Conservation (phyloP, 2,888 invertebrate species). For the Athalia cordata region DNA sequence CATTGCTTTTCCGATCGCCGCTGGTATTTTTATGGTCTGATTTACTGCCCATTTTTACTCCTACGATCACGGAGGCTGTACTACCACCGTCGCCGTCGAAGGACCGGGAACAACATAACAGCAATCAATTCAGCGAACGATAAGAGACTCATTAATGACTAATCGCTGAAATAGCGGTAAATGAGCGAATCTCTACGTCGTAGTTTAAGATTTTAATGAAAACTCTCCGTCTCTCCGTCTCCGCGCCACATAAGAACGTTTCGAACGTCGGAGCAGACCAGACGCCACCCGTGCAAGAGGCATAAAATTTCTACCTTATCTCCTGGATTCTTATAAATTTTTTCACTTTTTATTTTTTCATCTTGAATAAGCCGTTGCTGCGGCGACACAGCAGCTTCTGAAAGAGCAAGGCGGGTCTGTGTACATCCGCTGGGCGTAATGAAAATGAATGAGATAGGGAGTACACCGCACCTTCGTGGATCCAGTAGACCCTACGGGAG, state of each 20-base stretch:
- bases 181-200: background rate
- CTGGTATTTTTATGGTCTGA: conserved; percentile 22
- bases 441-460: conserved; percentile 60
- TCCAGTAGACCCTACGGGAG: conserved; percentile 10
- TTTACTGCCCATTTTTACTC: conserved; percentile 12
- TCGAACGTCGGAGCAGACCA: conserved; percentile 29
- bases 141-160: conserved; percentile 27
- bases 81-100: background rate
- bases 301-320: conserved; percentile 15
- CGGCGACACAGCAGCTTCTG: too few species aligned
- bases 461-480: conserved; percentile 51
- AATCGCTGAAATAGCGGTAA: conserved; percentile 22
- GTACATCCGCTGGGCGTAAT: conserved; percentile 48
- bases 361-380: too few species aligned
- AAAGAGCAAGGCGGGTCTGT: background rate
- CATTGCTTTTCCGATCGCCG: conserved; percentile 23
- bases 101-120: conserved; percentile 4
- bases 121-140: conserved; percentile 6
- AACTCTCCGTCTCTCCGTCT: background rate
- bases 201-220: background rate
- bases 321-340: conserved; percentile 35
- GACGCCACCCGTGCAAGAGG: conserved; percentile 27
- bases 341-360: background rate
- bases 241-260: conserved; percentile 13
- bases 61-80: too few species aligned